Evolutionary conservation across 2,888 invertebrate species (phyloP), one percentile per base, ranked within the genome.

Genomic region (Macrosoma leucophasiata): DNA sequence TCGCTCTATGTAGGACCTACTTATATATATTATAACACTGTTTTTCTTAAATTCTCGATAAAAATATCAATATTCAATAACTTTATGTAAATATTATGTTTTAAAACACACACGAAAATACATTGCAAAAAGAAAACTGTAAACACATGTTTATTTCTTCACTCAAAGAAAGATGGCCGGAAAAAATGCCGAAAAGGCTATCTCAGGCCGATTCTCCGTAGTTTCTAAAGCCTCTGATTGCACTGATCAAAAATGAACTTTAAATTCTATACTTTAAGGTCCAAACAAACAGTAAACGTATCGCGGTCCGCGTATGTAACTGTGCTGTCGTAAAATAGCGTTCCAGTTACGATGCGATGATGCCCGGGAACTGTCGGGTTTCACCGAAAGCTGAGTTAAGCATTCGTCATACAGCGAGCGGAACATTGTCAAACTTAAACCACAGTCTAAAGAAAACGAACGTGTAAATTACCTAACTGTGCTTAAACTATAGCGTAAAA

Each of bases 131-230:
- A n/a, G 43, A 43, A 47, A 50, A 57, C 50, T 54, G 50, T 52
- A 55, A 52, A 62, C 60, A 63, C 61, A 61, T 67, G 61, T 66
- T 65, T 67, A 72, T 73, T 62, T 55, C 55, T 61, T 70, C 58
- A 62, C 58, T 58, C 58, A 58, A 63, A 64, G 67, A 73, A 66
- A 68, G 63, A 73, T 67, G 70, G 60, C 65, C 63, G 67, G 64
- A 68, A 74, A 67, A 70, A 70, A 67, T 63, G 59, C 58, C 57
- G 62, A 64, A 70, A 62, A 60, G 61, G 60, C 71, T 65, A 72
- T 70, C 67, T 62, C 57, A 58, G 60, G 64, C 61, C 67, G 58
- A 70, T 70, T 75, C 62, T 54, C 43, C 36, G 48, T 47, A 50
- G n/a, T n/a, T n/a, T n/a, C n/a, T 42, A 48, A 35, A 38, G 27